These are phyloP conservation scores for Ophion slaviceki DNA, from an alignment of 2,888 invertebrate species.

Conservation along the genomic window DNA sequence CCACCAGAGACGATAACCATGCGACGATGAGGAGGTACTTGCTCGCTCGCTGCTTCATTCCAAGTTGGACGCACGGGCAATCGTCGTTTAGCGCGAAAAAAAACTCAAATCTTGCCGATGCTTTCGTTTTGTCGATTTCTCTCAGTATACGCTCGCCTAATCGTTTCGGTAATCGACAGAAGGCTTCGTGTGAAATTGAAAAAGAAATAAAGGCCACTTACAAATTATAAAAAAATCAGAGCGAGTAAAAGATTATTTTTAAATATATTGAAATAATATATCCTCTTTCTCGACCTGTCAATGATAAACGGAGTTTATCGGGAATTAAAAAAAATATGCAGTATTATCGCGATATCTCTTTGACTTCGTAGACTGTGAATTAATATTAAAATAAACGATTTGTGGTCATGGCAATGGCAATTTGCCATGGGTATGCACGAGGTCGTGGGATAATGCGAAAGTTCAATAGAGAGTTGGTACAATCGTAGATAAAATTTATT, in stretches of 20 bases:
- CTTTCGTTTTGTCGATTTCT: background rate
- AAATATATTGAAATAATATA: no score
- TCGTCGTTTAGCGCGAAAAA: constrained; percentile 7
- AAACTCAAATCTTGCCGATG: constrained; percentile 5
- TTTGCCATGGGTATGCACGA: constrained; percentile 42
- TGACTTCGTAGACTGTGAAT: constrained; percentile 25
- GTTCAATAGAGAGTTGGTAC: constrained; percentile 45
- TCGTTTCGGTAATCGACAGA: background rate
- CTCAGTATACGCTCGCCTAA: background rate
- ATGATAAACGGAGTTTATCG: no score
- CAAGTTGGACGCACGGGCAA: constrained; percentile 16
- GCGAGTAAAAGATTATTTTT: background rate
- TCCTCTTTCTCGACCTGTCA: no score
- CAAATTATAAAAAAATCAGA: no score
- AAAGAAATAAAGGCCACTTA: no score
- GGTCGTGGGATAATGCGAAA: constrained; percentile 60
- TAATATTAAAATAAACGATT: constrained; percentile 50
- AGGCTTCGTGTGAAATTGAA: no score
- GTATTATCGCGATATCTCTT: constrained; percentile 27
- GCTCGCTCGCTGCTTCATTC: constrained; percentile 36
- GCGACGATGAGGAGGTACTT: constrained; percentile 31
- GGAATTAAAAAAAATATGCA: no score
- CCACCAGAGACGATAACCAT: constrained; percentile 54
- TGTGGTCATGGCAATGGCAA: constrained; percentile 15
- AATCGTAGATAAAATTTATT: constrained; percentile 24